Base-by-base conservation (phyloP, 2,888 invertebrate species). In the Agrotis exclamationis region DNA sequence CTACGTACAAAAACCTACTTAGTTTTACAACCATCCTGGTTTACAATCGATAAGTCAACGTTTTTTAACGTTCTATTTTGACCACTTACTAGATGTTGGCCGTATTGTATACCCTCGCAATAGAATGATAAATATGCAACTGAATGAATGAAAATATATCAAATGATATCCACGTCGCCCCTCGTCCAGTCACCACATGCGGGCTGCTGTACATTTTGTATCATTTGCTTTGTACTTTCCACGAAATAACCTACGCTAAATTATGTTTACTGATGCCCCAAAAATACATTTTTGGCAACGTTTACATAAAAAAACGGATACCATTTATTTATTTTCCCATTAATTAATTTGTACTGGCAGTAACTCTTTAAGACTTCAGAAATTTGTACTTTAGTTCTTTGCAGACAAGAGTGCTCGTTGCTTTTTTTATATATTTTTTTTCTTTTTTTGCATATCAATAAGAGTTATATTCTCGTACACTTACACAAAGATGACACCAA, bases 11-110 rank as follows among this genome's bases (percentile, higher is more conserved):
- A 96, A 96, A 89, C 92, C 94, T 95, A 95, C 92, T 94, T 94
- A 96, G 96, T 96, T 96, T 96, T 96, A 96, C 93, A 96, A 96
- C 96, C 96, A 92, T 93, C 91, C 89, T 93, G 96, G 96, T 96
- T 96, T 94, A 91, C 90, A 90, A 85, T 90, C 92, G 88, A 90
- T 88, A 90, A 88, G 85, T 87, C 87, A 88, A 86, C 89, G 87
- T 79, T 85, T 87, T 89, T 81, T 88, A 83, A 88, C 89, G 86
- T 88, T 87, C 86, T 85, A 84, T 82, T 80, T 85, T 82, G 88
- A 89, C 89, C 89, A 87, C 88, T 88, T 88, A 90, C 90, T 85
- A 86, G 88, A 86, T 90, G 90, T 91, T 90, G 85, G 88, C 90
- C 90, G 84, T 86, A 84, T 75, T 70, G 88, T 87, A 89, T 90